A percentile compares a stretch with the other conserved stretches of the same genome.
phyloP scores from a whole-genome alignment of 1,140 invertebrate species.

The Brachionus koreanus region DNA sequence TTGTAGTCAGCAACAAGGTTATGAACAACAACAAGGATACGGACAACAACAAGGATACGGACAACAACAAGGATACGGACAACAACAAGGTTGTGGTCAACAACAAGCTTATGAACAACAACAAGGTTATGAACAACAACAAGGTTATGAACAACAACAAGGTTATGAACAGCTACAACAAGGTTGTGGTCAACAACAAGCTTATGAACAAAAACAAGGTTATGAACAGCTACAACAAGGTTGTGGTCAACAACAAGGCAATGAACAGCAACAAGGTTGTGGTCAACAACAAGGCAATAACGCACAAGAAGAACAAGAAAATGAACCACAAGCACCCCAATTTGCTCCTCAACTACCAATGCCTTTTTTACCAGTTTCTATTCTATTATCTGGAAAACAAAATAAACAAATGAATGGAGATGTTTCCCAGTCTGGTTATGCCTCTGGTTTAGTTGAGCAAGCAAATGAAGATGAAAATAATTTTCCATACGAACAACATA shows the following conservation, averaged over 20 bases:
- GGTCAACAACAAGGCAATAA: background rate
- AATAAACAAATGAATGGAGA: background rate
- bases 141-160: background rate
- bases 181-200: background rate
- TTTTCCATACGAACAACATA: background rate
- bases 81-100: background rate
- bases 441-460: background rate
- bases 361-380: conserved; percentile 18
- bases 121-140: background rate
- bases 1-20: background rate
- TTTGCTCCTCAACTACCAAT: background rate
- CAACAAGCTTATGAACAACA: background rate
- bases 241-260: background rate
- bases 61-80: background rate
- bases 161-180: background rate
- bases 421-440: background rate
- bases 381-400: conserved; percentile 9
- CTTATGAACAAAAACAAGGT: background rate
- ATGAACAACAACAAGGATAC: background rate
- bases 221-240: background rate
- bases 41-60: background rate
- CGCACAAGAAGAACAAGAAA: background rate
- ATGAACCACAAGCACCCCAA: background rate
- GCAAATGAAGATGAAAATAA: background rate
- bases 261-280: background rate